Percentiles rank a stretch among this genome's conserved stretches.
phyloP scores from a whole-genome alignment of 2,888 invertebrate genomes.

The Mythimna vitellina region DNA sequence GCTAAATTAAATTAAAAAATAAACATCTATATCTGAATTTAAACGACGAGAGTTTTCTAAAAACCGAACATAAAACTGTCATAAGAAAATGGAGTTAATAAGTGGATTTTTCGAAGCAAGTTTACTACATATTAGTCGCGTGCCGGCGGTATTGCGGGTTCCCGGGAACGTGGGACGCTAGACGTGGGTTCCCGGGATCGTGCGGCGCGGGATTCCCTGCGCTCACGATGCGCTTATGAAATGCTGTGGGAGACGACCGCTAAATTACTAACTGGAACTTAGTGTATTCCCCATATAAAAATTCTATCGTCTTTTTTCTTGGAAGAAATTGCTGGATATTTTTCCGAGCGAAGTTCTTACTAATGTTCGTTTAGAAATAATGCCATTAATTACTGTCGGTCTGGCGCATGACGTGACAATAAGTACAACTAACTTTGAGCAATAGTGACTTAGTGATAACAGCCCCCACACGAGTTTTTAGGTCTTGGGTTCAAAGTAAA shows the following conservation, averaged over 20 bases:
- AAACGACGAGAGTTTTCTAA: background rate
- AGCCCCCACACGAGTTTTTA: too few species aligned
- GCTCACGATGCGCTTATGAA: background rate
- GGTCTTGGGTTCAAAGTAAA: too few species aligned
- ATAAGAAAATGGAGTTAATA: background rate
- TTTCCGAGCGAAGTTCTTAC: background rate
- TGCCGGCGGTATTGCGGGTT: background rate
- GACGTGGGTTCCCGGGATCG: background rate
- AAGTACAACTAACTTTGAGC: too few species aligned
- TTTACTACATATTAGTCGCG: background rate
- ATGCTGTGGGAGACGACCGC: background rate
- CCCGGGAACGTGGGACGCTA: background rate
- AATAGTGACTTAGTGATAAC: too few species aligned
- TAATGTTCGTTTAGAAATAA: background rate
- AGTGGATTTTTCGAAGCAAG: background rate
- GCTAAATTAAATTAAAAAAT: too few species aligned
- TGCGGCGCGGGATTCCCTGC: background rate
- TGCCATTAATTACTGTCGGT: background rate
- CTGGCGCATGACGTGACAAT: background rate
- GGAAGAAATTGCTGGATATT: background rate
- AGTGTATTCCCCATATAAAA: slow-evolving; percentile 5
- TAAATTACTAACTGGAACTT: background rate
- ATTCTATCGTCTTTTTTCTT: background rate
- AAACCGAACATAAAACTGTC: background rate
- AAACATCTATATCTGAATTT: too few species aligned